Evolutionary conservation across 2,888 invertebrate genomes (phyloP).

Genomic region (Dascillus cervinus): DNA sequence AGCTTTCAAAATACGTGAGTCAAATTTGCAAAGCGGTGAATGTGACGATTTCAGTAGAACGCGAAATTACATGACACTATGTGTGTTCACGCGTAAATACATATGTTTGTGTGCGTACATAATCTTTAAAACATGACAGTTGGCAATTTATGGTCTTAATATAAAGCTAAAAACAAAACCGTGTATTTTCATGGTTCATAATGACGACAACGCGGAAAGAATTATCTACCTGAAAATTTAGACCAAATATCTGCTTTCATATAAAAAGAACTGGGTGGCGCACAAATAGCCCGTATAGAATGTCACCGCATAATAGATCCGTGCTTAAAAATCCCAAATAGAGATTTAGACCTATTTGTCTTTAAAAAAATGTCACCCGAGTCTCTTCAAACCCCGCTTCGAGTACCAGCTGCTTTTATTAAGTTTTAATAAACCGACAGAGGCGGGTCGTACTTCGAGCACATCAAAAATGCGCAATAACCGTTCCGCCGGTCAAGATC

Average conservation of each 20-base stretch:
- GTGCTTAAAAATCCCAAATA: conserved; percentile 13
- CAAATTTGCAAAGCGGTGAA: conserved; percentile 1
- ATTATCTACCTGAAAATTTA: too few species aligned
- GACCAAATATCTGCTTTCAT: too few species aligned
- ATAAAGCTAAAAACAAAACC: too few species aligned
- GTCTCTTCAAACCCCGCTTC: conserved; percentile 5
- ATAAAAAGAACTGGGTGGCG: too few species aligned
- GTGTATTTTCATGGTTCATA: too few species aligned
- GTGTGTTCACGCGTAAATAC: conserved; percentile 21
- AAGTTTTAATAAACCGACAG: background rate
- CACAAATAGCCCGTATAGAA: too few species aligned
- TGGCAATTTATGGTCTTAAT: too few species aligned
- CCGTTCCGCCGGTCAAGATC: too few species aligned
- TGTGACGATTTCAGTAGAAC: conserved; percentile 14
- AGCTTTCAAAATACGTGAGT: background rate
- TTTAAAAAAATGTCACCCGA: conserved; percentile 13
- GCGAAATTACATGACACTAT: conserved; percentile 20
- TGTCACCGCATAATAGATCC: too few species aligned
- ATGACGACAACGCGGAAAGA: too few species aligned
- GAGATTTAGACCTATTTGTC: conserved; percentile 15
- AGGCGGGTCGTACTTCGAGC: background rate
- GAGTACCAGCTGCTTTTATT: background rate
- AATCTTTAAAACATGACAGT: conserved; percentile 6
- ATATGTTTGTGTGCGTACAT: conserved; percentile 16
- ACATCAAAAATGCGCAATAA: background rate